Evolutionary conservation across 2,797 vertebrate genomes (phyloP).

Genomic region (Pangasius larnaudii): DNA sequence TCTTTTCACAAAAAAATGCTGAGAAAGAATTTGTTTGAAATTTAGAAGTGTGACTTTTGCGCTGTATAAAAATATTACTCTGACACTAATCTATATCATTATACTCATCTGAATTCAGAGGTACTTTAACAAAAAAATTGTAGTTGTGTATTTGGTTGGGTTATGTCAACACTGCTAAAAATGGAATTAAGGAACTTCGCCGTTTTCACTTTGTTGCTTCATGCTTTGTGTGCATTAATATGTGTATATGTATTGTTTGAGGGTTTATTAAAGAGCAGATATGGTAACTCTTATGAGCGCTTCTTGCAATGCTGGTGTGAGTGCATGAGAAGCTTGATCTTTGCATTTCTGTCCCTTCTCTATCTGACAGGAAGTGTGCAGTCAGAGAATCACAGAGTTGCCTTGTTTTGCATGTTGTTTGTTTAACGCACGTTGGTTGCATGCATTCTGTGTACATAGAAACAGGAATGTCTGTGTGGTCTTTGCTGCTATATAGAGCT

Average conservation of each 20-base stretch:
- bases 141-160: background rate
- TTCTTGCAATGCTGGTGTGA: background rate
- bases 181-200: slow-evolving; percentile 36
- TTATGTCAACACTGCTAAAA: background rate
- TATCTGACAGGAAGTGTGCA: background rate
- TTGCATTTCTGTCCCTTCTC: background rate
- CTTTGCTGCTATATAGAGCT: background rate
- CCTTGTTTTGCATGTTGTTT: slow-evolving; percentile 49
- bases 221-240: slow-evolving; percentile 8
- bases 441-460: background rate
- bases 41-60: background rate
- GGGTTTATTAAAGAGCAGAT: background rate
- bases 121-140: background rate
- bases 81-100: background rate
- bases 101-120: background rate
- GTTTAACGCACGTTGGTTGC: slow-evolving; percentile 28
- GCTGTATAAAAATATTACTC: background rate
- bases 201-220: slow-evolving; percentile 54
- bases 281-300: background rate
- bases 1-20: background rate
- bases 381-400: background rate
- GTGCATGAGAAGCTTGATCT: slow-evolving; percentile 24
- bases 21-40: background rate
- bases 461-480: background rate
- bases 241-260: slow-evolving; percentile 14